Evolutionary conservation across 2,797 vertebrate species (phyloP), one percentile per base, ranked within the genome.

Genomic region (Falco biarmicus): DNA sequence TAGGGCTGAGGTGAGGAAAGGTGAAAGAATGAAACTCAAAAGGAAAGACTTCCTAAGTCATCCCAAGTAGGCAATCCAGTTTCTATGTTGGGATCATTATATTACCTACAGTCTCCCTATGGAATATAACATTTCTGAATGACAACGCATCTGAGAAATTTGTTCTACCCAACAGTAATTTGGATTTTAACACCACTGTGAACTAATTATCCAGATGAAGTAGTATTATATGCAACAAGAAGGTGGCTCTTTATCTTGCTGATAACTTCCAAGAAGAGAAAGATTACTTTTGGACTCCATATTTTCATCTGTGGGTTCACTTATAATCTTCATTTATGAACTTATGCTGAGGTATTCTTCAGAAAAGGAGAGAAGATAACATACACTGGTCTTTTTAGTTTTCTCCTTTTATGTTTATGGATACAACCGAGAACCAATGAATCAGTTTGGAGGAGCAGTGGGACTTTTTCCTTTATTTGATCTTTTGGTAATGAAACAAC

Each of bases 291-390:
- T 41, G 20, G 10, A 51, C 17, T 60, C 28, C 32, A 3, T 86
- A 10, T 87, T 80, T 51, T 56, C 12, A 13, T 79, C 31, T 69
- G 4, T 41, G 41, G 7, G 1, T 59, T 73, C 10, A 70, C 80
- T 88, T 77, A 47, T 66, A 92, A 48, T 70, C n/a, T 90, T 91
- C 31, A 81, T 89, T n/a, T 54, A 45, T 45, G 6, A 41, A 79
- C 2, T 57, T 82, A 17, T 3, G 19, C 12, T 45, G 31, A 39
- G 16, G 2, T 22, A 45, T 80, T 80, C 39, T 83, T 90, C 71
- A 63, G 8, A 70, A 74, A 61, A 86, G 19, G 61, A 75, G 24
- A 84, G 9, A 92, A 65, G 32, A 54, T 16, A 50, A 9, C 1
- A 1, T 39, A 61, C 5, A 15, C 31, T 26, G 9, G 10, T 43